These are phyloP conservation scores for Philopedon plagiatum DNA, from an alignment of 2,888 invertebrate species.

Conservation along the genomic window DNA sequence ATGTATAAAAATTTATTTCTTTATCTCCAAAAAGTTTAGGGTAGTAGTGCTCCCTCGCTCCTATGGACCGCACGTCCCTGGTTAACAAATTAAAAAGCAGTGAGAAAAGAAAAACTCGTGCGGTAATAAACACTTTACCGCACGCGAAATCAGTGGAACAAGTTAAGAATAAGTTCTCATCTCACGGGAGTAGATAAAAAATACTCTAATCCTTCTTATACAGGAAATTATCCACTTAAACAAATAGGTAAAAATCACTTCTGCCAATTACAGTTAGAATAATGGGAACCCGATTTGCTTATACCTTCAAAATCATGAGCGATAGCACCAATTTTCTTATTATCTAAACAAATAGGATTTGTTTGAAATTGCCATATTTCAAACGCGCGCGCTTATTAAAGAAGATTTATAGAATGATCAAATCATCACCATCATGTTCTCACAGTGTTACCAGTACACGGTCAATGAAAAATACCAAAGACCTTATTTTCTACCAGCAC, in stretches of 20 bases:
- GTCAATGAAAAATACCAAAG: background rate
- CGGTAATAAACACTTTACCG: no score
- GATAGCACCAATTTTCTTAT: conserved; percentile 9
- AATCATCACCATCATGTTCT: conserved; percentile 5
- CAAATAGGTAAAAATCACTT: background rate
- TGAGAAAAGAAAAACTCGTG: no score
- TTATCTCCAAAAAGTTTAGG: no score
- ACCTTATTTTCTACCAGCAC: background rate
- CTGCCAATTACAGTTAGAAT: background rate
- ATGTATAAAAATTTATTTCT: no score
- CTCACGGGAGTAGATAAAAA: no score
- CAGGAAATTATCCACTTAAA: background rate
- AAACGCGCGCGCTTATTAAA: background rate
- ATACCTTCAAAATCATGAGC: background rate
- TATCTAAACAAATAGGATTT: conserved; percentile 11
- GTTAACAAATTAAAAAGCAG: no score
- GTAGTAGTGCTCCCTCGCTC: no score
- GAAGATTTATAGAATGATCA: conserved; percentile 1
- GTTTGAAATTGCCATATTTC: background rate
- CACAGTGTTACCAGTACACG: background rate
- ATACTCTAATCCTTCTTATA: no score
- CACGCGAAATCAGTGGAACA: no score
- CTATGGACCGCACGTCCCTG: no score
- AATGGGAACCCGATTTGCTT: conserved; percentile 1
- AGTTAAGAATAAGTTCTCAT: no score